A percentile compares a stretch with the other conserved stretches of the same genome.
Evolutionary conservation across 2,797 vertebrate species (phyloP).

Genomic region (Typhlichthys subterraneus): DNA sequence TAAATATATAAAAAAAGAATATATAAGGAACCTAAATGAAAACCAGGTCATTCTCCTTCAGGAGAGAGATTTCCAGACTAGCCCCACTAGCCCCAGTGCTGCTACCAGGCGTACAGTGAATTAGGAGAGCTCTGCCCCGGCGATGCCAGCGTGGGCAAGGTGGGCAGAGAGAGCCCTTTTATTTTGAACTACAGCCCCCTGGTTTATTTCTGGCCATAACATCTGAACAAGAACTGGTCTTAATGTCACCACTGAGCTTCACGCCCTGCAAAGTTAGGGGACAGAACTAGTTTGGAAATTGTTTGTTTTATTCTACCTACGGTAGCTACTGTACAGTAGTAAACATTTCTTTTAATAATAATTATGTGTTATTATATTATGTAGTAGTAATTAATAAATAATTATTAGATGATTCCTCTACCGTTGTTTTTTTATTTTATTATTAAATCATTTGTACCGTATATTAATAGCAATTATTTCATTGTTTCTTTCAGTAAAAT

Average conservation of each 20-base stretch:
- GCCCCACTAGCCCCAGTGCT: neutral
- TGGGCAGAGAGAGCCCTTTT: conserved; percentile 43
- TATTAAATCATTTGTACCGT: too few species aligned
- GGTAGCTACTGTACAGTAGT: neutral
- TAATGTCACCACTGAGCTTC: conserved; percentile 12
- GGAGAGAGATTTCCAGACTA: conserved; percentile 21
- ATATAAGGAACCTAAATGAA: too few species aligned
- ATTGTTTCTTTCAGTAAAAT: too few species aligned
- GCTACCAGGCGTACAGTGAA: conserved; percentile 39
- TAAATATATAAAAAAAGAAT: too few species aligned
- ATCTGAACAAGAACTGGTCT: conserved; percentile 24
- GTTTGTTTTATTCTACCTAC: too few species aligned
- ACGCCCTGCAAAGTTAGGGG: conserved; percentile 15
- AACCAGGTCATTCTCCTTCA: neutral
- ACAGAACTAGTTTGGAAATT: too few species aligned
- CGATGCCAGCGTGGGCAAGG: conserved; percentile 53
- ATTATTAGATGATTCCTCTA: neutral
- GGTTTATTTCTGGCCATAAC: conserved; percentile 52
- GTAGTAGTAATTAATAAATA: neutral
- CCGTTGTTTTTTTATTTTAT: too few species aligned
- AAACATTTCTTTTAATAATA: neutral
- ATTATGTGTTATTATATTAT: too few species aligned
- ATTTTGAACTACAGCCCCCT: conserved; percentile 46
- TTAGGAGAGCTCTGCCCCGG: conserved; percentile 26
- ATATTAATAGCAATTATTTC: too few species aligned